phyloP scores from a whole-genome alignment of 2,888 invertebrate species.

The Ctenicera cuprea region DNA sequence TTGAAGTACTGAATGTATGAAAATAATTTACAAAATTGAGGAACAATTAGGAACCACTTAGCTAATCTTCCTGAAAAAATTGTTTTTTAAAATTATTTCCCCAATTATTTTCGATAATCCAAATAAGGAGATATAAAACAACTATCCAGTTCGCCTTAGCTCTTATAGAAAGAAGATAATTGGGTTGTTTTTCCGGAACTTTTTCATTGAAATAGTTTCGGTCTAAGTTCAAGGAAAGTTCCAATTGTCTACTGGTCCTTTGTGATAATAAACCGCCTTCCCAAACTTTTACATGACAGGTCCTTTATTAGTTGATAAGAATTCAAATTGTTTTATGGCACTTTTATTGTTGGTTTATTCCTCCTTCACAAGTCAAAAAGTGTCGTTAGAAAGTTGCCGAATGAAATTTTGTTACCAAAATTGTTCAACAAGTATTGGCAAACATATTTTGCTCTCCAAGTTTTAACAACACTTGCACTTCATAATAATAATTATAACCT shows the following conservation, averaged over 20 bases:
- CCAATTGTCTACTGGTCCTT: constrained; percentile 1
- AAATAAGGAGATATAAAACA: too few species aligned
- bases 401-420: neutral
- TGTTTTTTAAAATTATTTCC: too few species aligned
- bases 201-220: constrained; percentile 20
- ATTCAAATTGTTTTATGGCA: constrained; percentile 1
- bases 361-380: neutral
- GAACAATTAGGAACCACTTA: too few species aligned
- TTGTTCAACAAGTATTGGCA: neutral
- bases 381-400: too few species aligned
- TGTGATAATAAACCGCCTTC: constrained; percentile 15
- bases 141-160: neutral
- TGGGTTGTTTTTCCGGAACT: constrained; percentile 1
- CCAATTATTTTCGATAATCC: too few species aligned
- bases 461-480: neutral
- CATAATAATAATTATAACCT: constrained; percentile 8
- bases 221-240: neutral
- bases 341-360: neutral
- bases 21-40: too few species aligned
- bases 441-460: neutral
- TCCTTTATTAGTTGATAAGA: constrained; percentile 11
- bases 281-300: constrained; percentile 9
- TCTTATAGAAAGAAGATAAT: neutral
- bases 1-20: too few species aligned
- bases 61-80: too few species aligned